phyloP scores from a whole-genome alignment of 2,113 vertebrate genomes.

The Oxyura jamaicensis region DNA sequence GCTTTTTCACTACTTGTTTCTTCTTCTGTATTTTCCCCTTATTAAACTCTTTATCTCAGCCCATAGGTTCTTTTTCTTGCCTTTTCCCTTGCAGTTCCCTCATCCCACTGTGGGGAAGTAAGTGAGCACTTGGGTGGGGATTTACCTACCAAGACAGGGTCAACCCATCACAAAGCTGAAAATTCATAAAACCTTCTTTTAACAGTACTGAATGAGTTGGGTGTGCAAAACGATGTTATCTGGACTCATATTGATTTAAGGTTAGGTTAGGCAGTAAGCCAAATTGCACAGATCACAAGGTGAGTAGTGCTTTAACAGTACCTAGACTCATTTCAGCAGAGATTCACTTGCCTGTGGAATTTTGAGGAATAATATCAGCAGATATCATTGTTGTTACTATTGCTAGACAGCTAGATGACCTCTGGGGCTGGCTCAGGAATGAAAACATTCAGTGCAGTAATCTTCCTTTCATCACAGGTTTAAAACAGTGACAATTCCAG shows the following conservation, averaged over 20 bases:
- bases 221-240: background rate
- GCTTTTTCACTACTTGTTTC: background rate
- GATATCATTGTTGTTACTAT: background rate
- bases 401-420: background rate
- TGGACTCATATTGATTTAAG: background rate
- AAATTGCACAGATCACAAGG: background rate
- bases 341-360: background rate
- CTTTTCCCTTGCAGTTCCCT: background rate
- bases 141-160: background rate
- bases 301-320: background rate
- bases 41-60: background rate
- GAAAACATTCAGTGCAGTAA: background rate
- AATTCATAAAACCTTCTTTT: background rate
- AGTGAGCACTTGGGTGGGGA: rapidly evolving
- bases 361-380: background rate
- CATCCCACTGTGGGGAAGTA: background rate
- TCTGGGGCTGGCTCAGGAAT: background rate
- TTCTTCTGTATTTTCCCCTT: background rate
- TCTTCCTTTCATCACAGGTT: background rate
- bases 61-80: background rate
- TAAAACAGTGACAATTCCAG: background rate
- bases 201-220: background rate
- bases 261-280: rapidly evolving
- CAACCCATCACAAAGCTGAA: background rate
- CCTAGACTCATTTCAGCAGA: background rate